Conservation (phyloP, 2,888 invertebrate genomes). For the Eupithecia inturbata region DNA sequence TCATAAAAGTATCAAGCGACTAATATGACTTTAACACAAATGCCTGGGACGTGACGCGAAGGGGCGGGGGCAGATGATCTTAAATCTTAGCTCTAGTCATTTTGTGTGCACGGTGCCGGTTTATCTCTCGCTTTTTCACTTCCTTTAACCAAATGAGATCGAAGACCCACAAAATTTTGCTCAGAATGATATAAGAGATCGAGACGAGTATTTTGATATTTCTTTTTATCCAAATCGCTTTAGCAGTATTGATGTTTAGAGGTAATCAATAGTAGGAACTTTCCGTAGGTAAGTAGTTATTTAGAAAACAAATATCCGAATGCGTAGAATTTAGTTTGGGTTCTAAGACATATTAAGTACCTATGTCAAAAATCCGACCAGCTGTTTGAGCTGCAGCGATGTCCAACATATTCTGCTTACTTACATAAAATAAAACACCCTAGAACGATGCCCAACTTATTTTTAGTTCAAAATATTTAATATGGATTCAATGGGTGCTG, state of each 20-base stretch:
- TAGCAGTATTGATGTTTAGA: neutral
- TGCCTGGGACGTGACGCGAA: constrained; percentile 19
- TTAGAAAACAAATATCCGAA: neutral
- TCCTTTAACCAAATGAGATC: neutral
- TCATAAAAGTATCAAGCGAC: constrained; percentile 14
- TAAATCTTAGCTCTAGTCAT: neutral
- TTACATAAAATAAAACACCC: too few species aligned
- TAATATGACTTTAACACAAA: constrained; percentile 19
- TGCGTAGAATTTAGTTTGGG: neutral
- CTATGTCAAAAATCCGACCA: neutral
- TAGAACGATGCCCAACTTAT: neutral
- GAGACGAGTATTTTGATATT: too few species aligned
- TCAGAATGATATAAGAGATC: too few species aligned
- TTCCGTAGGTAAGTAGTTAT: too few species aligned
- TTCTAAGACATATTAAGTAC: neutral
- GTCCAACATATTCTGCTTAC: neutral
- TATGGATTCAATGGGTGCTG: neutral
- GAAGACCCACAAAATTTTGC: too few species aligned
- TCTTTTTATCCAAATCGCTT: neutral
- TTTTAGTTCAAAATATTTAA: neutral
- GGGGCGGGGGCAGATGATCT: constrained; percentile 12
- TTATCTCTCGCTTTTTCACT: neutral
- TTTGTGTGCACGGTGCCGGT: neutral
- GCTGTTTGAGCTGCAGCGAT: neutral
- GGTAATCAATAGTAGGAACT: too few species aligned